A percentile compares a stretch with the other conserved stretches of the same genome.
phyloP scores from a whole-genome alignment of 2,113 vertebrate species.

The Mesocricetus auratus region DNA sequence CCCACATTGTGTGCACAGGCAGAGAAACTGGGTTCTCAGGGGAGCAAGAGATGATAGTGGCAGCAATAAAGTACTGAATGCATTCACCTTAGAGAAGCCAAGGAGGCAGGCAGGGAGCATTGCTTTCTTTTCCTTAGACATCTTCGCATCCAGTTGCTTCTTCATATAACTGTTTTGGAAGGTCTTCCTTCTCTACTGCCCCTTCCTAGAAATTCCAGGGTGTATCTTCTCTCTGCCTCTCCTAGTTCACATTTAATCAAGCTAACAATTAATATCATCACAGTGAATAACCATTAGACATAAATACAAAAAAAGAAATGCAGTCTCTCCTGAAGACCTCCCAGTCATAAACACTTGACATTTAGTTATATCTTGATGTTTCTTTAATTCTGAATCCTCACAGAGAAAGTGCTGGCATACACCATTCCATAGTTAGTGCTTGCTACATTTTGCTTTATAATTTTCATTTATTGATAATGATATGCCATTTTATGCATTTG shows the following conservation, averaged over 20 bases:
- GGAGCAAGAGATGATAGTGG: no score
- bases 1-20: no score
- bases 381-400: background rate
- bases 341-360: background rate
- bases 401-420: background rate
- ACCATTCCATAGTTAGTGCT: background rate
- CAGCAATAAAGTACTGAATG: background rate
- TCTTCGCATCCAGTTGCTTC: background rate
- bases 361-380: background rate
- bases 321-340: background rate
- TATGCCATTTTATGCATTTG: background rate
- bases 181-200: background rate
- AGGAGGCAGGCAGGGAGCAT: background rate
- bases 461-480: background rate
- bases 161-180: background rate
- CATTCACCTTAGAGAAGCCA: background rate
- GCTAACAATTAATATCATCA: background rate
- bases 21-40: background rate
- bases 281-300: background rate
- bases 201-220: background rate
- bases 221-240: accelerated
- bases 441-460: background rate
- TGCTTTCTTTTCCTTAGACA: background rate
- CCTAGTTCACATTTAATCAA: background rate
- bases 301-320: background rate